Base-by-base conservation (phyloP, 1,140 invertebrate genomes). In the Lasaia peninsularis region DNA sequence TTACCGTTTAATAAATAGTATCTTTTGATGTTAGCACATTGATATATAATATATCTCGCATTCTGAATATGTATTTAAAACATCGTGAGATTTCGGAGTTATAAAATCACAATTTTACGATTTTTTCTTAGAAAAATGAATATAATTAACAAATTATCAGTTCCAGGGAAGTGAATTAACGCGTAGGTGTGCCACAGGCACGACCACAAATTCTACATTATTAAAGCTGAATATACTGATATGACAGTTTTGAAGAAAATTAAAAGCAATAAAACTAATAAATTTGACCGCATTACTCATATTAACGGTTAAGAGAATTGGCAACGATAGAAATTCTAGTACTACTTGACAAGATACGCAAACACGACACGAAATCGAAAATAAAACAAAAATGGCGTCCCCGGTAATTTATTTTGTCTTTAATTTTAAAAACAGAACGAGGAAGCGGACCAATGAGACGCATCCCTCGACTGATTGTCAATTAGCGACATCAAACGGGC, bases 401-500 rank as follows among this genome's bases (percentile, higher is more conserved):
- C 73, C 66, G 67, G 68, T 81, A 80, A 84, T 86, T 81, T 86
- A 81, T 88, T 67, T 88, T 88, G 80, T 88, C 78, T 87, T 83
- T 79, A 88, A 83, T 86, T 88, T 88, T 81, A 85, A 86, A 88
- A 85, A 81, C 73, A 74, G 80, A 82, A 80, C 82, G 69, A 66
- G 75, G 74, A 78, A 73, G 69, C 77, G 70, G 72, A 75, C 81
- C 85, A 88, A 88, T 88, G 85, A 83, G 80, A 82, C 80, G 82
- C 80, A 78, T 85, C 85, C 82, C 77, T 73, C 75, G 73, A 60
- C 75, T 88, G 85, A 88, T 88, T 88, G 85, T 85, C 85, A 88
- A 88, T 88, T 88, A 88, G 83, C 73, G 75, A 88, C 85, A 88
- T 88, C 82, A 88, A 88, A 86, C 82, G 85, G 83, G 81, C 85